These are phyloP conservation scores for Tylochromis polylepis DNA, from an alignment of 2,113 vertebrate species.

Conservation along the genomic window DNA sequence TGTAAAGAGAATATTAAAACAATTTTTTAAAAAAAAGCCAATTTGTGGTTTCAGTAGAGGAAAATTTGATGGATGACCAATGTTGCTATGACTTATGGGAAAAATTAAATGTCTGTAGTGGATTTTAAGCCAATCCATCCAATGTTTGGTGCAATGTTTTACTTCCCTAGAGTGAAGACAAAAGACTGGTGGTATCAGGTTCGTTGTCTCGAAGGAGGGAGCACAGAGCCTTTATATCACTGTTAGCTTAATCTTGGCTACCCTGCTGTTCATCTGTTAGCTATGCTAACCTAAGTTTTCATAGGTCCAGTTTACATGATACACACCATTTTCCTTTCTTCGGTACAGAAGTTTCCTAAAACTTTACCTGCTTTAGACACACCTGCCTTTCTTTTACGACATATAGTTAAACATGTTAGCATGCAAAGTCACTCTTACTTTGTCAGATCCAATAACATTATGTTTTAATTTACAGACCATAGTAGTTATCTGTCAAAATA, in stretches of 20 bases:
- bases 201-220: fast-evolving
- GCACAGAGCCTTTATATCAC: neutral
- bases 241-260: neutral
- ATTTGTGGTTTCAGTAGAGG: neutral
- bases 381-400: neutral
- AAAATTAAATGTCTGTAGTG: neutral
- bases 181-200: neutral
- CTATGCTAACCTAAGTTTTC: neutral
- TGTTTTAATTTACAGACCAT: neutral
- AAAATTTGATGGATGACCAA: neutral
- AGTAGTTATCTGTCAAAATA: too few relatives aligned
- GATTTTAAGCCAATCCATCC: neutral
- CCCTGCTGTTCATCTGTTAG: neutral
- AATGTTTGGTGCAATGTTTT: neutral
- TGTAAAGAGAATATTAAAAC: neutral
- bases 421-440: neutral
- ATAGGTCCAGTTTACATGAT: neutral
- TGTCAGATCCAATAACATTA: neutral
- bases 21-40: neutral
- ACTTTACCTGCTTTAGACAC: neutral
- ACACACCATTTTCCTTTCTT: neutral
- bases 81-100: neutral
- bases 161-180: neutral
- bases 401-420: neutral
- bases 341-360: neutral